These are phyloP conservation scores for Latrodectus hesperus DNA, from an alignment of 2,888 invertebrate genomes.

Conservation along the genomic window DNA sequence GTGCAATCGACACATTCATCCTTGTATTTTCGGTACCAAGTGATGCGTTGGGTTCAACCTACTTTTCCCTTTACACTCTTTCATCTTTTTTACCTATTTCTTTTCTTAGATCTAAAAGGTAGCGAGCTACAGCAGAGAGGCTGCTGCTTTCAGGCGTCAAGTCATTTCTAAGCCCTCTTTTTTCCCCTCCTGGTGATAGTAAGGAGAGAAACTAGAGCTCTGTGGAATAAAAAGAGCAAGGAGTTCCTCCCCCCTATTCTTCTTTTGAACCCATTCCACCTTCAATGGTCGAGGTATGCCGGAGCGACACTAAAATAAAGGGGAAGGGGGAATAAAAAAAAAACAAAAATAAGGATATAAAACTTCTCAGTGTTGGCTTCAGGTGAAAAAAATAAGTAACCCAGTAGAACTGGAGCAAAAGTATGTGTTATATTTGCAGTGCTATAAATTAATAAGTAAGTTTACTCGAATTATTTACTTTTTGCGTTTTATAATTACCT, in stretches of 20 bases:
- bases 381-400: too few relatives aligned
- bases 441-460: too few relatives aligned
- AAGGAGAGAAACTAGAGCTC: conserved; percentile 32
- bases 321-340: neutral
- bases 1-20: conserved; percentile 16
- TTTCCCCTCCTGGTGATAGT: conserved; percentile 15
- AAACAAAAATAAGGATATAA: conserved; percentile 34
- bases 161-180: conserved; percentile 19
- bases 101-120: conserved; percentile 16
- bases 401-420: too few relatives aligned
- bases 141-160: conserved; percentile 28
- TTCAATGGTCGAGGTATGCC: conserved; percentile 4
- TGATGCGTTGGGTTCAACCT: conserved; percentile 24
- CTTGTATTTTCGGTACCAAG: conserved; percentile 27
- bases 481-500: too few relatives aligned
- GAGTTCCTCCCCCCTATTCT: conserved; percentile 14
- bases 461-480: too few relatives aligned
- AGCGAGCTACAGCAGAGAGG: conserved; percentile 7
- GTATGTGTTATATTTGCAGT: too few relatives aligned
- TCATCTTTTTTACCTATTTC: conserved; percentile 8
- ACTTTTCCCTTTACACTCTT: conserved; percentile 21
- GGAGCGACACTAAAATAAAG: conserved; percentile 25
- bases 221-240: conserved; percentile 35
- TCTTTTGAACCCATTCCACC: neutral
- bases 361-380: neutral